Conservation (phyloP, 2,113 vertebrate genomes). For the Rhea americana region DNA sequence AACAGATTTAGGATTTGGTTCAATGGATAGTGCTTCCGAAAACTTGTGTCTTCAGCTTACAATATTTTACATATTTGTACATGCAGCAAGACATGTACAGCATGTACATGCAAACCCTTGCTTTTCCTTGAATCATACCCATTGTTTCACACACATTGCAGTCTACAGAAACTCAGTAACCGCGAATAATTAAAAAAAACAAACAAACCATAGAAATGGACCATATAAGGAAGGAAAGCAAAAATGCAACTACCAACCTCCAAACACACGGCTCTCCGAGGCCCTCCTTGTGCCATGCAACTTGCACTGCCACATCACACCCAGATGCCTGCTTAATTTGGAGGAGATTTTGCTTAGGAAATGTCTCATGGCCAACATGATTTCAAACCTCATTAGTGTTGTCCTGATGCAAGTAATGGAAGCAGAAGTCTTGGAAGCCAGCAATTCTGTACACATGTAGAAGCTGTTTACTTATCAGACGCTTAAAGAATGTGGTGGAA, state of each 20-base stretch:
- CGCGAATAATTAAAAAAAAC: constrained; percentile 41
- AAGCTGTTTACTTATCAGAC: neutral
- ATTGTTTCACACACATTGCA: neutral
- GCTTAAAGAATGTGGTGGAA: neutral
- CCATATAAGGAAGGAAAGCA: constrained; percentile 45
- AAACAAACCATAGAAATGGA: constrained; percentile 28
- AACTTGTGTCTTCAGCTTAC: neutral
- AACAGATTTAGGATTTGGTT: neutral
- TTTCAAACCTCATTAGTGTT: constrained; percentile 48
- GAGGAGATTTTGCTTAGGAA: constrained; percentile 49
- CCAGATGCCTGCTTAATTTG: constrained; percentile 32
- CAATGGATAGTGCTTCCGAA: neutral
- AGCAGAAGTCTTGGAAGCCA: constrained; percentile 44
- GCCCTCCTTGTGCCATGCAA: neutral
- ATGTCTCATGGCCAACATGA: constrained; percentile 1
- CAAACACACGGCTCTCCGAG: constrained; percentile 44
- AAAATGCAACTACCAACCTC: constrained; percentile 30
- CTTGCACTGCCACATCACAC: constrained; percentile 34
- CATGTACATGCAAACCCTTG: neutral
- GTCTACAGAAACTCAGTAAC: neutral
- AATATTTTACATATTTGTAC: neutral
- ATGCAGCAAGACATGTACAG: neutral
- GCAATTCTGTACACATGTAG: neutral
- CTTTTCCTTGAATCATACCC: neutral
- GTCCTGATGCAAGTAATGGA: constrained; percentile 39